A percentile compares a stretch with the other conserved stretches of the same genome.
Conservation (phyloP, 1,140 invertebrate genomes). For the Batillaria attramentaria region DNA sequence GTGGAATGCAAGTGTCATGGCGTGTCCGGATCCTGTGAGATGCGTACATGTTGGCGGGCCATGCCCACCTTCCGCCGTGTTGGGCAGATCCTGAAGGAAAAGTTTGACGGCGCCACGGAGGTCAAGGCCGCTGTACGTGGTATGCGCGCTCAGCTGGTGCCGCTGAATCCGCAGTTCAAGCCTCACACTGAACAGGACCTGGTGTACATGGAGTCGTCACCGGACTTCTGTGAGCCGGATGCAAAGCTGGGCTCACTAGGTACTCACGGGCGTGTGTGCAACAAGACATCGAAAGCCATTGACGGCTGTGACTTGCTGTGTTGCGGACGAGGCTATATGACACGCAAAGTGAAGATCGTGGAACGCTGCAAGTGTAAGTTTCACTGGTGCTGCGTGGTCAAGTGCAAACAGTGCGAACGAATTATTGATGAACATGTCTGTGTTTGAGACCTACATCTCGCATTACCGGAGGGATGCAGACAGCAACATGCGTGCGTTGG, state of each 20-base stretch:
- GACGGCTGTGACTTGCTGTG: conserved; percentile 75
- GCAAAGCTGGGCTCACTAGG: conserved; percentile 71
- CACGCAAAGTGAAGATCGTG: conserved; percentile 77
- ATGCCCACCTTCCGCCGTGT: conserved; percentile 88
- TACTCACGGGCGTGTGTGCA: conserved; percentile 71
- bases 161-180: conserved; percentile 68
- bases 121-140: conserved; percentile 72
- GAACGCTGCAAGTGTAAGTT: conserved; percentile 78
- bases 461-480: no score
- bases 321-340: conserved; percentile 74
- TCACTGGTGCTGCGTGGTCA: conserved; percentile 74
- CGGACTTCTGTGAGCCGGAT: conserved; percentile 94
- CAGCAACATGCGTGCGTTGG: not conserved
- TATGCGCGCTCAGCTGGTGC: conserved; percentile 56
- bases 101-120: conserved; percentile 86
- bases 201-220: conserved; percentile 92
- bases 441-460: conserved; percentile 50
- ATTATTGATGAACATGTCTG: conserved; percentile 68
- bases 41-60: conserved; percentile 96
- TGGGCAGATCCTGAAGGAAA: conserved; percentile 85
- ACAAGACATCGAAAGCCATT: conserved; percentile 70
- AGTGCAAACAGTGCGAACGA: conserved; percentile 72
- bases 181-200: conserved; percentile 77
- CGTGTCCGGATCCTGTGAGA: conserved; percentile 94
- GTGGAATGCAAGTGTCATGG: conserved; percentile 93